phyloP scores from a whole-genome alignment of 1,140 invertebrate species.

The Drosophila pruinosa region DNA sequence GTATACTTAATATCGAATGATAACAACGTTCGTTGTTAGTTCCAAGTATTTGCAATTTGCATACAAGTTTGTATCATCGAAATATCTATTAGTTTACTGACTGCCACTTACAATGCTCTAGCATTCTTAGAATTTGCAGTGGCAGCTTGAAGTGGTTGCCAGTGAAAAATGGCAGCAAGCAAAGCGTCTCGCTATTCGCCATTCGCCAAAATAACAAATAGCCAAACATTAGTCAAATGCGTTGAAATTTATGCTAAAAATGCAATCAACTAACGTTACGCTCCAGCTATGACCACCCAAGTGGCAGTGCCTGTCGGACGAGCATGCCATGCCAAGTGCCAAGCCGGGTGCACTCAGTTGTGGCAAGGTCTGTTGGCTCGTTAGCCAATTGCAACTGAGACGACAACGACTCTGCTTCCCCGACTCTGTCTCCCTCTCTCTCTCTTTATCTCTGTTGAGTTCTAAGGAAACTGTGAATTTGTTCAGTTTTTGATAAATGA shows the following conservation, averaged over 20 bases:
- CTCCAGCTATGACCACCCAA: slow-evolving; percentile 70
- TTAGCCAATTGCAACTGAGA: slow-evolving; percentile 63
- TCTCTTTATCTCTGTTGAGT: neutral
- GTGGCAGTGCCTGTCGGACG: slow-evolving; percentile 29
- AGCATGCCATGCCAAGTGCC: neutral
- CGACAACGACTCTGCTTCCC: neutral
- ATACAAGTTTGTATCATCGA: neutral
- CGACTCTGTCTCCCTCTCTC: neutral
- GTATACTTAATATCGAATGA: slow-evolving; percentile 64
- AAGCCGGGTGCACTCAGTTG: slow-evolving; percentile 45
- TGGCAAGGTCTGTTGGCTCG: slow-evolving; percentile 57
- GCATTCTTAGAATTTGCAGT: slow-evolving; percentile 19
- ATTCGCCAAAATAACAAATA: slow-evolving; percentile 74
- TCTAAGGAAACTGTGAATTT: slow-evolving; percentile 63
- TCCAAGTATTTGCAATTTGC: slow-evolving; percentile 11
- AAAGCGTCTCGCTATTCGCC: slow-evolving; percentile 25
- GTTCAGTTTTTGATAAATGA: slow-evolving; percentile 74
- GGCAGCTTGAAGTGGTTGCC: slow-evolving; percentile 33
- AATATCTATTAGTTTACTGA: slow-evolving; percentile 51
- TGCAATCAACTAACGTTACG: slow-evolving; percentile 78
- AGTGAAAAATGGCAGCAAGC: slow-evolving; percentile 56
- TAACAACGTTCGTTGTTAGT: neutral
- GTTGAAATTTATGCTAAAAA: slow-evolving; percentile 81
- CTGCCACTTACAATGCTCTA: neutral
- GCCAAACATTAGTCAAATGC: slow-evolving; percentile 76